These are phyloP conservation scores for Julus scandinavius DNA, from an alignment of 2,888 invertebrate species.

Conservation along the genomic window DNA sequence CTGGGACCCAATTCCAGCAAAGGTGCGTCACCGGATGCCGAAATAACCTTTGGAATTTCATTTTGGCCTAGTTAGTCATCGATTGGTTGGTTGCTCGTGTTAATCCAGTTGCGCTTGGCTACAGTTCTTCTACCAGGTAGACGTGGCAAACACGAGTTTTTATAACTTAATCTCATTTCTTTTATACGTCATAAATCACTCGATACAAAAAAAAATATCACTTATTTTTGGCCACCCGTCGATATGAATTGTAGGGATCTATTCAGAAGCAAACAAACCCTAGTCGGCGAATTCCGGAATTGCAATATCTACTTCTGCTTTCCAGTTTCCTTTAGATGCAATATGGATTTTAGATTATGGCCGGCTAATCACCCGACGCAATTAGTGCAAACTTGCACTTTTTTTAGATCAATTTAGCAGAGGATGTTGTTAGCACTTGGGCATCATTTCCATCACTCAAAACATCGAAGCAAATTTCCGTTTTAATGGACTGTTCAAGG, in stretches of 20 bases:
- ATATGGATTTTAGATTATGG: conserved; percentile 19
- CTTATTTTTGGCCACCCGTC: neutral
- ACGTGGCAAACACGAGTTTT: neutral
- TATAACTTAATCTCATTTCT: neutral
- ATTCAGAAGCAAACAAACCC: neutral
- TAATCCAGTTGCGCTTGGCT: neutral
- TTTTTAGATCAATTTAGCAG: neutral
- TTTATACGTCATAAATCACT: neutral
- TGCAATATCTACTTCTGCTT: neutral
- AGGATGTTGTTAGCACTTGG: neutral
- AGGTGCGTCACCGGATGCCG: neutral
- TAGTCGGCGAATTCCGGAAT: neutral
- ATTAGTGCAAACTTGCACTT: neutral
- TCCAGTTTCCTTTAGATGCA: neutral
- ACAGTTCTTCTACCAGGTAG: neutral
- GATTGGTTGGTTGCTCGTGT: neutral
- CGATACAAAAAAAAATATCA: neutral
- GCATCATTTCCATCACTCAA: neutral
- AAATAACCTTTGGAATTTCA: conserved; percentile 4
- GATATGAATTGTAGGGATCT: neutral
- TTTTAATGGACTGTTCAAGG: no score
- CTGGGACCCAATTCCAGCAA: neutral
- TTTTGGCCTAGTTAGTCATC: neutral
- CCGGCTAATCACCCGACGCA: neutral
- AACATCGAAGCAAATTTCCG: no score